Evolutionary conservation across 2,888 invertebrate genomes (phyloP).

Genomic region (Conistra vaccinii): DNA sequence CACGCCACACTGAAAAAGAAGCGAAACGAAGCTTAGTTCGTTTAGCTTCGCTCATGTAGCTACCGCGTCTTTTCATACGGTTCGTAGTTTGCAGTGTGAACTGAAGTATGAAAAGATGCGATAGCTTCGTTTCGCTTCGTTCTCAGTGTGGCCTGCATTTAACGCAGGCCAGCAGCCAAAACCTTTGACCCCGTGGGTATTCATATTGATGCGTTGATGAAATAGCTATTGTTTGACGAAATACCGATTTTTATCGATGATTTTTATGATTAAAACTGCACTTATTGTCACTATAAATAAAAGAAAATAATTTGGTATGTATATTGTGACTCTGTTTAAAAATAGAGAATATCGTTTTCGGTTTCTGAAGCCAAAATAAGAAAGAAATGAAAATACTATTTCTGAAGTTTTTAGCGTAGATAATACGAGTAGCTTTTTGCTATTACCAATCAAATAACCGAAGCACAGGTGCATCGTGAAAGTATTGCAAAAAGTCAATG

Average conservation of each 20-base stretch:
- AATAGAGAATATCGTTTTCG: not conserved
- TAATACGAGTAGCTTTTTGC: constrained; percentile 10
- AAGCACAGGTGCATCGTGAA: constrained; percentile 64
- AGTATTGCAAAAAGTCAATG: constrained; percentile 69
- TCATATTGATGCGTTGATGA: constrained; percentile 4
- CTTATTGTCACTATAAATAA: not conserved
- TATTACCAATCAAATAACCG: constrained; percentile 12
- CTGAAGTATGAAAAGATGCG: too few relatives aligned
- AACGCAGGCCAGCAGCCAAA: not conserved
- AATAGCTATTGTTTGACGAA: constrained; percentile 1
- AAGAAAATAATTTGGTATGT: not conserved
- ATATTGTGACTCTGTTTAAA: not conserved
- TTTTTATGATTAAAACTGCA: not conserved
- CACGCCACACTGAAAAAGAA: too few relatives aligned
- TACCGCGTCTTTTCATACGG: too few relatives aligned
- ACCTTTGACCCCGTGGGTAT: constrained; percentile 15
- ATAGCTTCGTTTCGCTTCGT: too few relatives aligned
- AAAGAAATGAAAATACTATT: not conserved
- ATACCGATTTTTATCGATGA: constrained; percentile 6
- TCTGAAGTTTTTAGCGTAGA: not conserved
- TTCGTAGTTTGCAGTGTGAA: too few relatives aligned
- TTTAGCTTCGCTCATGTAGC: too few relatives aligned
- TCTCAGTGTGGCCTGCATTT: too few relatives aligned
- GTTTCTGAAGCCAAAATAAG: not conserved
- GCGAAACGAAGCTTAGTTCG: too few relatives aligned